Evolutionary conservation across 2,888 invertebrate species (phyloP), one percentile per base, ranked within the genome.

Genomic region (Pristionchus entomophagus): DNA sequence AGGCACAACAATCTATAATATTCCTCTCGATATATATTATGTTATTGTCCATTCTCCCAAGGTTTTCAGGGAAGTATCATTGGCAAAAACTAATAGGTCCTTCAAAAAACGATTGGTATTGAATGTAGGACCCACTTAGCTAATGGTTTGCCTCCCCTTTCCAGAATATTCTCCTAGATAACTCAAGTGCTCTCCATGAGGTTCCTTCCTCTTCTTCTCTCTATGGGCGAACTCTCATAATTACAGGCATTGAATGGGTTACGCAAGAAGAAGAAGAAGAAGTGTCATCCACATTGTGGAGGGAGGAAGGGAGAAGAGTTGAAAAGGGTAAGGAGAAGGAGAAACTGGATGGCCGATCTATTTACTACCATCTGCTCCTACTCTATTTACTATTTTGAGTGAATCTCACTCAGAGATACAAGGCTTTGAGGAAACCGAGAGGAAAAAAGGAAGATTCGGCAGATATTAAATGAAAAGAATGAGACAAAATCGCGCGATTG

Each of bases 241-340:
- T 65, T 65, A 35, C 35, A 65, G 65, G 19, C 65, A 35, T 56
- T 35, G 65, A 65, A 65, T 65, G 65, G 65, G 65, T 65, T 65
- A 22, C 65, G 65, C 65, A 65, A 65, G 65, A 19, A 32, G 65
- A 65, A 65, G 65, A 19, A 32, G 65, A 22, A 65, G 65, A 65
- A 32, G 65, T 56, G 56, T 56, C 56, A 56, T 56, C 65, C 22
- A n/a, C n/a, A 65, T 65, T 65, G 65, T 65, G 35, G 65, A 35
- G 65, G 65, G 65, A 35, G 35, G 35, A 65, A n/a, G 35, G 29
- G 12, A 35, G 65, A n/a, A n/a, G n/a, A n/a, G n/a, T n/a, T n/a
- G n/a, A n/a, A n/a, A n/a, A n/a, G n/a, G n/a, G 65, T 14, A 65
- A 17, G 32, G 29, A 65, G 65, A 12, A 35, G 65, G 22, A 14